Evolutionary conservation across 2,113 vertebrate species (phyloP), one percentile per base, ranked within the genome.

Genomic region (Lathamus discolor): DNA sequence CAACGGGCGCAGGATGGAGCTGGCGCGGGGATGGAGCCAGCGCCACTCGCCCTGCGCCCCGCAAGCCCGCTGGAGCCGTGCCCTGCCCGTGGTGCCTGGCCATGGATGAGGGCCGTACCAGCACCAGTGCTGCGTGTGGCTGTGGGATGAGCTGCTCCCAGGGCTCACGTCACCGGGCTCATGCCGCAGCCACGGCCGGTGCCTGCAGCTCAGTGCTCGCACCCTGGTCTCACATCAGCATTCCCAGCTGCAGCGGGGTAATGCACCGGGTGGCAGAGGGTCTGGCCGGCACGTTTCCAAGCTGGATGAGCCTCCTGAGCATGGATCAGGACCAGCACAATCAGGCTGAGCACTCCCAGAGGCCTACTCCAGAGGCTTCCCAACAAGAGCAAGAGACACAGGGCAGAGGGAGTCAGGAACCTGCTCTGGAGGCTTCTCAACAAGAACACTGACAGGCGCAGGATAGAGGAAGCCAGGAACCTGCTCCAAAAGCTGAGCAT

Each of bases 331-430:
- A 43, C 31, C 48, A 9, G 75, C 2, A 1, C 4, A 6, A 29
- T 69, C 1, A 0, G 19, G 22, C 43, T 2, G 24, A 55, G 52
- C 1, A 0, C 44, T 55, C 25, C 31, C 5, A 4, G 55, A 31
- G 51, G 66, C 63, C 51, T 7, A 57, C 43, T 23, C 68, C 0
- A 0, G 48, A 61, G 57, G 17, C 2, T 24, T 57, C 24, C 9
- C 24, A 11, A 9, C 0, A 3, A 6, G 7, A 22, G 3, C 2
- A 33, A 33, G 0, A 5, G 33, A 8, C 82, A 18, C 1, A 1
- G 35, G 48, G n/a, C 41, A 55, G 18, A 77, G 17, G 8, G 74
- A 12, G 64, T n/a, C 41, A 43, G 29, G 69, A 37, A 3, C 54
- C 54, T 13, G 54, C 54, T 33, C 54, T 5, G 4, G 46, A 73